These are phyloP conservation scores for Drosophila austrosaltans DNA, from an alignment of 2,888 invertebrate genomes.

Conservation along the genomic window DNA sequence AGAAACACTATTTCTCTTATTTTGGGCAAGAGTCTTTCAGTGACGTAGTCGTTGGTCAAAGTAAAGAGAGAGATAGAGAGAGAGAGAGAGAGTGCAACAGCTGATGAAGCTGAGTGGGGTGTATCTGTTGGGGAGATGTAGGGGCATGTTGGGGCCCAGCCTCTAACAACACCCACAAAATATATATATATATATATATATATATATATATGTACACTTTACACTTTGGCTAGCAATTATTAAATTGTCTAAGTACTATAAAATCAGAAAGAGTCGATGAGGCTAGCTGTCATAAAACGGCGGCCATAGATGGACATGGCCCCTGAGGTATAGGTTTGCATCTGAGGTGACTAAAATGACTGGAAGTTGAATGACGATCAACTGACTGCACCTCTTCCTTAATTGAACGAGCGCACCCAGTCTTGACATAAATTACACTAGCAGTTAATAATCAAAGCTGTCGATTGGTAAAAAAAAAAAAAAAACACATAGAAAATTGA, in stretches of 20 bases:
- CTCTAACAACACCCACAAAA: constrained; percentile 60
- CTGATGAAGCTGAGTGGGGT: background rate
- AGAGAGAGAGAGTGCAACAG: constrained; percentile 8
- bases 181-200: constrained; percentile 31
- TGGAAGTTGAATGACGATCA: constrained; percentile 29
- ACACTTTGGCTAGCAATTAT: constrained; percentile 31
- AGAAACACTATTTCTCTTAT: constrained; percentile 17
- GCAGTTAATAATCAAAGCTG: background rate
- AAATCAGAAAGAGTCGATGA: constrained; percentile 10
- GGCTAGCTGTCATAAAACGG: constrained; percentile 33
- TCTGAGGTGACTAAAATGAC: constrained; percentile 7
- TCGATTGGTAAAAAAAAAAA: background rate
- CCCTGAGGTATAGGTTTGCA: background rate
- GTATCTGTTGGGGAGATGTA: background rate
- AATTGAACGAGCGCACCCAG: constrained; percentile 62
- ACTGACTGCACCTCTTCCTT: constrained; percentile 67
- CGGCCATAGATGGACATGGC: constrained; percentile 48
- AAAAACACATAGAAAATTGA: background rate
- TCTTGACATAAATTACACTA: constrained; percentile 13
- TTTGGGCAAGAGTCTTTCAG: constrained; percentile 33
- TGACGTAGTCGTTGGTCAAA: constrained; percentile 56
- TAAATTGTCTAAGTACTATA: constrained; percentile 34
- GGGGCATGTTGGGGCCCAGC: constrained; percentile 42
- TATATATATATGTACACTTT: constrained; percentile 44
- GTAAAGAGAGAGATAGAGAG: background rate